Evolutionary conservation across 1,140 invertebrate species (phyloP), one percentile per base, ranked within the genome.

Genomic region (Orchesella cincta): DNA sequence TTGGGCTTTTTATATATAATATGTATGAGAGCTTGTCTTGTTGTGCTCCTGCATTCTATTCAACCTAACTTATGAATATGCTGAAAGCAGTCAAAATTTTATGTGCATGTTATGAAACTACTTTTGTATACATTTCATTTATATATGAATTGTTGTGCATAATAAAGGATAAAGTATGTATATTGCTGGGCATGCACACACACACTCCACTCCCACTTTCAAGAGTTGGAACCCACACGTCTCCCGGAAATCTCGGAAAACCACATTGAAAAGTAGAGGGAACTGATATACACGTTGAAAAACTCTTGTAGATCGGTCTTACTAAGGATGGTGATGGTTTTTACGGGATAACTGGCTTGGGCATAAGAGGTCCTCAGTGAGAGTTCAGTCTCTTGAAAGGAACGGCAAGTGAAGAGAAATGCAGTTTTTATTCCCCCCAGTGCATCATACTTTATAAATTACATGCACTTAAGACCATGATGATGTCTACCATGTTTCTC

Each of bases 381-480:
- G n/a, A n/a, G n/a, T n/a, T n/a, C 5, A 46, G 39, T 8, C 39
- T 46, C 39, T 46, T 46, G 39, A 67, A 33, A 12, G 29, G 14
- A 67, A 33, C 33, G 33, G 8, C 28, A 33, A 67, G 62, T n/a
- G 12, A 33, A 31, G 31, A 29, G 33, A 67, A 67, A 33, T 67
- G 28, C 31, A 33, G 3, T 29, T 67, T 67, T 67, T 31, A 18
- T 62, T 62, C 54, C 62, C 62, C 62, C 62, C 26, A 67, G 28
- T 67, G 62, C 62, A 67, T 67, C 26, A 67, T 67, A 67, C 62
- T 67, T 67, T 67, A 67, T 33, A 29, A 67, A 67, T 67, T 67
- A 67, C 28, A 31, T 67, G 62, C 62, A 67, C 62, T 67, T 67
- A 67, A 67, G 62, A 67, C 62, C 62, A 67, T 33, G 62, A 67